phyloP scores from a whole-genome alignment of 2,888 invertebrate species.

The Pocota personata region DNA sequence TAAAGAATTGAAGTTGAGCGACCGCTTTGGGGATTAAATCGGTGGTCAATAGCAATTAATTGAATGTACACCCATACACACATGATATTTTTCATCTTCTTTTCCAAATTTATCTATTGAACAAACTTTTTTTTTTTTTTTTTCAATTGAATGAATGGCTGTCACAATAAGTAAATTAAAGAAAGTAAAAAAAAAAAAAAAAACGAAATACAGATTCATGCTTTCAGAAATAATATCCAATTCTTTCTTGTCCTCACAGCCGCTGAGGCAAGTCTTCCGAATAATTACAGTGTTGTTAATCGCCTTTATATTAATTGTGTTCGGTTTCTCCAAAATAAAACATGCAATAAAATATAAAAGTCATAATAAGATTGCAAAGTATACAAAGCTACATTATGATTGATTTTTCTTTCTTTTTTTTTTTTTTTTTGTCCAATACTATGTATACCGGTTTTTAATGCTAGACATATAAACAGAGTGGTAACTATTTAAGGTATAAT shows the following conservation, averaged over 20 bases:
- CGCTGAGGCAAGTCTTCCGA: background rate
- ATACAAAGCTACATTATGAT: background rate
- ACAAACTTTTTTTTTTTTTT: constrained; percentile 18
- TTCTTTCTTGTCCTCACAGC: background rate
- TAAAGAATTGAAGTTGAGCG: constrained; percentile 52
- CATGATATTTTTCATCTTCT: constrained; percentile 14
- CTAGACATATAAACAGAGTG: background rate
- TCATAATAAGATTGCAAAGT: background rate
- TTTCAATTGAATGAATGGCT: background rate
- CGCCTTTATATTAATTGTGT: constrained; percentile 19
- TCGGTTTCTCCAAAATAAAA: constrained; percentile 25
- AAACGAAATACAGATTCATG: constrained; percentile 36
- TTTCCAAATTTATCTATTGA: constrained; percentile 14
- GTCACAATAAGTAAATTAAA: constrained; percentile 34
- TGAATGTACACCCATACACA: constrained; percentile 17
- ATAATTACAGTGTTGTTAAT: constrained; percentile 21
- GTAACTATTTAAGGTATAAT: background rate
- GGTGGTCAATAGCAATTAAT: constrained; percentile 57
- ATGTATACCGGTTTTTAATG: constrained; percentile 5
- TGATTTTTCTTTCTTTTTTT: background rate
- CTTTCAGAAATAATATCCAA: constrained; percentile 10
- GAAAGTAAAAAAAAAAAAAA: constrained; percentile 44
- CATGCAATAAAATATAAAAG: constrained; percentile 2
- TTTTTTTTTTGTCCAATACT: too few relatives aligned
- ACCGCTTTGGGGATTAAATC: constrained; percentile 53